Conservation (phyloP, 2,888 invertebrate genomes). For the Drosophila diplacantha region DNA sequence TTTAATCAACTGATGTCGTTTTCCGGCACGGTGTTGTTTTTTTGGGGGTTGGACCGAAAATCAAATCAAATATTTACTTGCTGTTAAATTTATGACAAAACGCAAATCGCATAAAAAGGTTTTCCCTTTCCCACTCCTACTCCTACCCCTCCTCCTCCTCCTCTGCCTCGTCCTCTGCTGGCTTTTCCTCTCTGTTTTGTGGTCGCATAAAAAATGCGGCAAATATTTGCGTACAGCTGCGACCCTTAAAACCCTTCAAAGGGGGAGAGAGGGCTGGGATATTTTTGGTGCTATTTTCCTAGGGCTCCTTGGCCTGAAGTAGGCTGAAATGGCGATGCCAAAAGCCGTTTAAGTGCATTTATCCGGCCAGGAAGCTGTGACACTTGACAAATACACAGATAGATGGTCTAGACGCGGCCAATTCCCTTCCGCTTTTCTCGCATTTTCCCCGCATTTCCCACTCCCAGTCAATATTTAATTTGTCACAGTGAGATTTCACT, state of each 20-base stretch:
- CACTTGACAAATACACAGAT: constrained; percentile 39
- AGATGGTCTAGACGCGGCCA: constrained; percentile 18
- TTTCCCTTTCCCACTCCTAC: background rate
- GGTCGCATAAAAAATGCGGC: constrained; percentile 57
- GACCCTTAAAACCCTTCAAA: constrained; percentile 36
- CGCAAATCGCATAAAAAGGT: constrained; percentile 56
- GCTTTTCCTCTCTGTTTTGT: constrained; percentile 24
- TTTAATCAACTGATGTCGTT: constrained; percentile 41
- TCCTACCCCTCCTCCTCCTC: background rate
- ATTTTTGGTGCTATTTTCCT: constrained; percentile 33
- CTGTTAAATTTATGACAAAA: constrained; percentile 67
- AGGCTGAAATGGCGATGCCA: constrained; percentile 30
- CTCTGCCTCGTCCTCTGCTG: background rate
- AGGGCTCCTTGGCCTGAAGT: constrained; percentile 30
- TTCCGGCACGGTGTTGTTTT: constrained; percentile 6
- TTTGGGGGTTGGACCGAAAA: constrained; percentile 16
- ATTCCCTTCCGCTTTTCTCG: background rate
- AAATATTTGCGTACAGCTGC: constrained; percentile 64
- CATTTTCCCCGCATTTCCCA: background rate
- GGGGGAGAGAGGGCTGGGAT: background rate
- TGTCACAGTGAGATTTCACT: constrained; percentile 43
- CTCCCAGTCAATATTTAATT: constrained; percentile 57
- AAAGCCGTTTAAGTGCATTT: constrained; percentile 58
- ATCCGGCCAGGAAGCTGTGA: constrained; percentile 36
- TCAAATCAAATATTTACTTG: constrained; percentile 67